Base-by-base conservation (phyloP, 2,888 invertebrate genomes). In the Chesias legatella region DNA sequence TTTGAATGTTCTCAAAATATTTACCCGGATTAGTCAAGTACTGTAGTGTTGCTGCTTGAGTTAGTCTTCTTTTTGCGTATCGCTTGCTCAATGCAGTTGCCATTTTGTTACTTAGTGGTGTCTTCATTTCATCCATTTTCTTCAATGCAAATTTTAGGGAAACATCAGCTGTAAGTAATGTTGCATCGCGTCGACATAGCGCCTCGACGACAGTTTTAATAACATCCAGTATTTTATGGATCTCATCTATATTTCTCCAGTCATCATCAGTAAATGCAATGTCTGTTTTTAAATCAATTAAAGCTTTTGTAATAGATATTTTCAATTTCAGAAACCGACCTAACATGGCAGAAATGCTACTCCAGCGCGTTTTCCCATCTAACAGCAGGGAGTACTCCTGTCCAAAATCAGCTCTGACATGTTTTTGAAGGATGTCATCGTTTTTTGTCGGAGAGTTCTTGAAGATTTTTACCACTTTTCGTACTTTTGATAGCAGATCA, bases 281-380 rank as follows among this genome's bases (percentile, higher is more conserved):
- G 24, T 57, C 55, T 21, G 52, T 56, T 22, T 27, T 30, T 21
- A 53, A 35, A 24, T 60, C 57, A 35, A 57, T 57, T 37, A 60
- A 43, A 10, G 57, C 50, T 59, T 60, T 51, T 48, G 51, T 47
- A 13, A 59, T 49, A 13, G 31, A 54, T 17, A 39, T 33, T 56
- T 51, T 58, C 10, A 56, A 35, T 7, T 40, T 36, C 13, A 43
- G 40, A 31, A 55, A 55, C 9, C 45, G 30, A 37, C 50, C 51
- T 42, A 51, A 10, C 55, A 52, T 52, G 32, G 8, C 32, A 7
- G 47, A 32, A 10, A 48, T 22, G 30, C 46, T 52, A 31, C 38
- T 51, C 43, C 45, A 48, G 4, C 46, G 20, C 1, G 50, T 50
- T 28, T 35, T 38, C 34, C 50, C 48, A 29, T 46, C 46, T 10